A percentile compares a stretch with the other conserved stretches of the same genome.
These are phyloP conservation scores for Gobius niger DNA, from an alignment of 2,113 vertebrate species.

Conservation along the genomic window DNA sequence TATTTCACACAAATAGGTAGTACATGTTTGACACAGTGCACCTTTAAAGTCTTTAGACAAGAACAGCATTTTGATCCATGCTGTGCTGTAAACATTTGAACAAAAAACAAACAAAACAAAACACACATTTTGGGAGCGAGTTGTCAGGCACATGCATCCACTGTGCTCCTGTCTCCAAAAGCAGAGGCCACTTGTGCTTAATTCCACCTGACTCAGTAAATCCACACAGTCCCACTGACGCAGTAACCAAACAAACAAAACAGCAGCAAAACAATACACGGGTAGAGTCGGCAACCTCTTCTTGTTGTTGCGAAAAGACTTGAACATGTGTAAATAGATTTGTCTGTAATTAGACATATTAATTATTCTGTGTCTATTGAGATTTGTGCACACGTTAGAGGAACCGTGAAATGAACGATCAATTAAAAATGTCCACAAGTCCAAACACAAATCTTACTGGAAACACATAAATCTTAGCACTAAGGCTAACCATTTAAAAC, in stretches of 20 bases:
- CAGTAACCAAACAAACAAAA: neutral
- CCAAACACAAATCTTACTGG: too few relatives aligned
- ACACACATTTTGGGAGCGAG: neutral
- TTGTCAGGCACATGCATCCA: constrained; percentile 5
- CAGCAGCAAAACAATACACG: neutral
- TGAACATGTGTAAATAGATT: too few relatives aligned
- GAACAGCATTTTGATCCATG: neutral
- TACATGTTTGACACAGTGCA: neutral
- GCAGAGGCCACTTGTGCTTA: constrained; percentile 6
- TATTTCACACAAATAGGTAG: too few relatives aligned
- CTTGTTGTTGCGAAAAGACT: too few relatives aligned
- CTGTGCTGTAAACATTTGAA: neutral
- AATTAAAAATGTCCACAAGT: too few relatives aligned
- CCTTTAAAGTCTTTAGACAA: neutral
- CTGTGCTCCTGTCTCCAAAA: neutral
- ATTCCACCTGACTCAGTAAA: neutral
- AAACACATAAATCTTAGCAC: too few relatives aligned
- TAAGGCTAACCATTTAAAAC: too few relatives aligned
- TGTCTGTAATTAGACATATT: too few relatives aligned
- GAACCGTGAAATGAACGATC: too few relatives aligned
- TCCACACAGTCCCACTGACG: neutral
- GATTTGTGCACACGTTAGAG: too few relatives aligned
- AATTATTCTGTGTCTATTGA: too few relatives aligned
- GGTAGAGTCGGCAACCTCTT: neutral
- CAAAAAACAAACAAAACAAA: neutral